Base-by-base conservation (phyloP, 2,113 vertebrate genomes). In the Eubucco bourcierii region DNA sequence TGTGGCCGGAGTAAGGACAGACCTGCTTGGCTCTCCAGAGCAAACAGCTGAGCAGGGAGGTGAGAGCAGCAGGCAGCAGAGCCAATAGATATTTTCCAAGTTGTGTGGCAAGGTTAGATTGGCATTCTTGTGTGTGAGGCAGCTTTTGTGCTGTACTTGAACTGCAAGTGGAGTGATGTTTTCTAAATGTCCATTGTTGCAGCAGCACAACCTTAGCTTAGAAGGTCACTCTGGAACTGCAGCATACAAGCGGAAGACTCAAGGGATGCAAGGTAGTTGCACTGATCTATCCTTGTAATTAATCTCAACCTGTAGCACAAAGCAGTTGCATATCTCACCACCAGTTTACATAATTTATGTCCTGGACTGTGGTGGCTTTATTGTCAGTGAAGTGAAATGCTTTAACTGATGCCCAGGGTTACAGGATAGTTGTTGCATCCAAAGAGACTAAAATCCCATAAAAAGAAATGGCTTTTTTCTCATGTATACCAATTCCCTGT, bases 271-370 rank as follows among this genome's bases (percentile, higher is more conserved):
- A 9, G 68, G 37, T 12, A 24, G 34, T 39, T 44, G 66, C 23
- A 3, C 15, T 4, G 33, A 11, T 31, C 23, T 28, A 13, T n/a
- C 71, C 33, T 21, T 41, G n/a, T 24, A 6, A 5, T 29, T 59
- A 15, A 16, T 10, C 50, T 60, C 63, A 6, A 15, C 46, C 50
- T 31, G 56, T 10, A 24, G 44, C 64, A 20, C 25, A 5, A 23
- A 31, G 34, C 55, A 10, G 18, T 27, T 34, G 41, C 28, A 2
- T 20, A 0, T 17, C 3, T 37, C 52, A 1, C 12, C 4, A 33
- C 44, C 10, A 24, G n/a, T 70, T 46, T 1, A 1, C 12, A 5
- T 28, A 24, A 29, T 31, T 53, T 47, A 5, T 28, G 39, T 34
- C 71, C 59, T n/a, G 31, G 41, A 27, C 47, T 59, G 20, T 15